Evolutionary conservation across 2,888 invertebrate genomes (phyloP).

Genomic region (Eristalis tenax): DNA sequence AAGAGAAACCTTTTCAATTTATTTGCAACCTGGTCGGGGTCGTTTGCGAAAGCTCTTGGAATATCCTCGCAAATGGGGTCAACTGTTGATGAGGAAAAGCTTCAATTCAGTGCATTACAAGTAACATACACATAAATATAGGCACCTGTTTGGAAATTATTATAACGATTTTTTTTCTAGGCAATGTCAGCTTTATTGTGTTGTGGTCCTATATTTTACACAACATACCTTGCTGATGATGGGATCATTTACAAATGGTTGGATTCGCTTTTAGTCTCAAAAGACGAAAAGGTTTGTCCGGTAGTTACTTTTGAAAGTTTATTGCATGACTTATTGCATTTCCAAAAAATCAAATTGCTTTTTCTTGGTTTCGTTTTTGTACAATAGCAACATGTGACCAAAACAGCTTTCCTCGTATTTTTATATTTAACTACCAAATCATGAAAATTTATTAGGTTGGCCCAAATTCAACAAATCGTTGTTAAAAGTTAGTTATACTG

Average conservation of each 20-base stretch:
- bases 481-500: too few relatives aligned
- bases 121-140: conserved; percentile 76
- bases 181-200: conserved; percentile 98
- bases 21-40: conserved; percentile 97
- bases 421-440: too few relatives aligned
- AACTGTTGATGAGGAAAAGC: conserved; percentile 83
- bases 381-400: too few relatives aligned
- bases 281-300: conserved; percentile 90
- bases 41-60: conserved; percentile 88
- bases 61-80: conserved; percentile 80
- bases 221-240: conserved; percentile 92
- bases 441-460: too few relatives aligned
- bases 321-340: too few relatives aligned
- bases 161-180: conserved; percentile 81
- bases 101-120: conserved; percentile 85
- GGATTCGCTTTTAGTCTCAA: conserved; percentile 92
- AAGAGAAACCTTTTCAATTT: conserved; percentile 93
- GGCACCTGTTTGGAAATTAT: not conserved
- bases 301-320: too few relatives aligned
- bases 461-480: too few relatives aligned
- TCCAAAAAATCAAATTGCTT: too few relatives aligned
- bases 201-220: conserved; percentile 97
- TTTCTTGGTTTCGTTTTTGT: too few relatives aligned
- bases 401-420: too few relatives aligned
- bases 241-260: conserved; percentile 97